These are phyloP conservation scores for Melipona bicolor DNA, from an alignment of 2,888 invertebrate genomes.

Conservation along the genomic window DNA sequence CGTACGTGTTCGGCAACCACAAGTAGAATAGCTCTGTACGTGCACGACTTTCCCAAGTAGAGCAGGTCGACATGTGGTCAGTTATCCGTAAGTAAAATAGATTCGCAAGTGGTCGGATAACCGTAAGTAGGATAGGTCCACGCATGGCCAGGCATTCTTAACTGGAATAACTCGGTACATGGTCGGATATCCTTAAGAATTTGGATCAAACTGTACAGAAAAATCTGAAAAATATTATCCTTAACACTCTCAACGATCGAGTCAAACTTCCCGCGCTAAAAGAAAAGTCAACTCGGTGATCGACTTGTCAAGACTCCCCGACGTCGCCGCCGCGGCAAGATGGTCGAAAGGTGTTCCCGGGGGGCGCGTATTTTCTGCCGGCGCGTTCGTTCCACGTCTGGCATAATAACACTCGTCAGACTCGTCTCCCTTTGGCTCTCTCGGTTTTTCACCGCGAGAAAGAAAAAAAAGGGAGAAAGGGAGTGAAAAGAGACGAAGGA, in stretches of 20 bases:
- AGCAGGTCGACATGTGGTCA: too few relatives aligned
- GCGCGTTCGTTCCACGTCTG: not conserved
- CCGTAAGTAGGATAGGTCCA: too few relatives aligned
- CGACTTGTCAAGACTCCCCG: too few relatives aligned
- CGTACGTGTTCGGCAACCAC: too few relatives aligned
- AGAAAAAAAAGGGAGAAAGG: not conserved
- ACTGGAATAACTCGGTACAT: too few relatives aligned
- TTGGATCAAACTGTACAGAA: too few relatives aligned
- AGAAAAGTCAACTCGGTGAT: not conserved
- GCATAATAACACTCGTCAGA: slow-evolving; percentile 36
- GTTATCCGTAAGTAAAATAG: too few relatives aligned
- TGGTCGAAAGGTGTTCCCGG: not conserved
- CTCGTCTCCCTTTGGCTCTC: slow-evolving; percentile 14
- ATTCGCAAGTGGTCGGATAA: too few relatives aligned
- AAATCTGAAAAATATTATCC: not conserved
- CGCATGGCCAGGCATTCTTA: too few relatives aligned
- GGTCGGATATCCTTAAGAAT: too few relatives aligned
- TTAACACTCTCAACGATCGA: not conserved
- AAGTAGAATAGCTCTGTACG: too few relatives aligned
- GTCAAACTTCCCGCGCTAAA: not conserved
- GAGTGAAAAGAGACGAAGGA: not conserved
- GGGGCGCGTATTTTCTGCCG: not conserved
- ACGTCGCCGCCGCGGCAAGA: not conserved
- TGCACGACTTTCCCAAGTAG: too few relatives aligned
- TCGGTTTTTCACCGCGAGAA: slow-evolving; percentile 6